Base-by-base conservation (phyloP, 2,888 invertebrate genomes). In the Microplitis deprimator region DNA sequence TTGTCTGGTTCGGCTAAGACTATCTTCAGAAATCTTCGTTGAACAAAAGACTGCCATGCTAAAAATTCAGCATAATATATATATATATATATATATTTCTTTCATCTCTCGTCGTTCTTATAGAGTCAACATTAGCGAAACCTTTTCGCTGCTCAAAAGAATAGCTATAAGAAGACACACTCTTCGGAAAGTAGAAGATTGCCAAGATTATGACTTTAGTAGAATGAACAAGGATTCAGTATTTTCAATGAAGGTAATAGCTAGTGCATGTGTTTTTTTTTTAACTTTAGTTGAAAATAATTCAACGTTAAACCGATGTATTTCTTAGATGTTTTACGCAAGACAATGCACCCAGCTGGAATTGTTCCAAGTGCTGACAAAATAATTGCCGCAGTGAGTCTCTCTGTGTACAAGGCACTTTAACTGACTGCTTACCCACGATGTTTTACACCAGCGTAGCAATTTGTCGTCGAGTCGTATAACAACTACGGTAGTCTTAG, bases 301-400 rank as follows among this genome's bases (percentile, higher is more conserved):
- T 50, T 13, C 8, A 17, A 16, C 61, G 60, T 72, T 60, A 72
- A 62, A 29, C 60, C 71, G 40, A 72, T 72, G 71, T 39, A 72
- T 72, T 62, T 16, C 40, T 61, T 59, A 61, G 61, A 38, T 67
- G 73, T 73, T 50, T 29, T 65, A 65, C 59, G 16, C 29, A 67
- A 73, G 65, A 68, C 73, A 73, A 71, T 71, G 50, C 50, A 40
- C 62, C 65, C 64, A 60, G 38, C 67, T 73, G 73, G 73, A 73
- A 73, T 73, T 65, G 73, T 68, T 73, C 73, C 73, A 73, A 73
- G 50, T 73, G 73, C 73, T 73, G 73, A 73, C 73, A 65, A 73
- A 73, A 73, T 73, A 73, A 73, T 73, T 73, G 65, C 67, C 38
- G 17, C 41, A 67, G 73, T 73, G 73, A 73, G 40, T 73, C 59